A percentile compares a stretch with the other conserved stretches of the same genome.
phyloP scores from a whole-genome alignment of 2,888 invertebrate genomes.

The Apotomis turbidana region DNA sequence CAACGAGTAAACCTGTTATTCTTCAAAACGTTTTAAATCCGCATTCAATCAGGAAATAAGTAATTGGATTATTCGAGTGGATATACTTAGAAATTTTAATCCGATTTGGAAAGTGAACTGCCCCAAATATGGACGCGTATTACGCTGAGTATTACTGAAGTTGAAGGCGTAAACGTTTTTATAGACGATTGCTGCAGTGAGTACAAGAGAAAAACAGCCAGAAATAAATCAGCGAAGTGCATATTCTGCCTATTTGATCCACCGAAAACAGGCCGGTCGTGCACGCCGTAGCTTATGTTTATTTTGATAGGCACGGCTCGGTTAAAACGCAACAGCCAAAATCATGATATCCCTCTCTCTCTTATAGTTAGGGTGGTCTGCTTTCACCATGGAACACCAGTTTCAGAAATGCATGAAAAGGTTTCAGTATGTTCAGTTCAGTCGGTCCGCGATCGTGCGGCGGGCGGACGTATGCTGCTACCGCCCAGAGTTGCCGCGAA shows the following conservation, averaged over 20 bases:
- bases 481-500: slow-evolving; percentile 52
- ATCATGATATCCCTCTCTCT: slow-evolving; percentile 57
- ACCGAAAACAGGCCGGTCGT: slow-evolving; percentile 59
- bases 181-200: slow-evolving; percentile 2
- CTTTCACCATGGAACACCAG: slow-evolving; percentile 55
- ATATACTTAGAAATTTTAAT: not conserved
- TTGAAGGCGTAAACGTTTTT: not conserved
- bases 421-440: slow-evolving; percentile 52
- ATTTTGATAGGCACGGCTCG: slow-evolving; percentile 61
- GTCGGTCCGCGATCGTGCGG: slow-evolving; percentile 79
- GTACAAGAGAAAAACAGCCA: slow-evolving; percentile 25
- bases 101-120: not conserved
- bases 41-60: not conserved
- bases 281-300: slow-evolving; percentile 67
- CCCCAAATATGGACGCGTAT: not conserved
- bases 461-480: slow-evolving; percentile 63
- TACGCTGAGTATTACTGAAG: not conserved
- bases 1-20: not conserved
- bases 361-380: slow-evolving; percentile 56
- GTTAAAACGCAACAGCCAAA: slow-evolving; percentile 48
- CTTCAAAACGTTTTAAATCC: not conserved
- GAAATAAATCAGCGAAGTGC: slow-evolving; percentile 40
- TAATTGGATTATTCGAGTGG: not conserved
- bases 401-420: slow-evolving; percentile 60
- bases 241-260: slow-evolving; percentile 41